Evolutionary conservation across 2,797 vertebrate genomes (phyloP).

Genomic region (Anabacerthia variegaticeps): DNA sequence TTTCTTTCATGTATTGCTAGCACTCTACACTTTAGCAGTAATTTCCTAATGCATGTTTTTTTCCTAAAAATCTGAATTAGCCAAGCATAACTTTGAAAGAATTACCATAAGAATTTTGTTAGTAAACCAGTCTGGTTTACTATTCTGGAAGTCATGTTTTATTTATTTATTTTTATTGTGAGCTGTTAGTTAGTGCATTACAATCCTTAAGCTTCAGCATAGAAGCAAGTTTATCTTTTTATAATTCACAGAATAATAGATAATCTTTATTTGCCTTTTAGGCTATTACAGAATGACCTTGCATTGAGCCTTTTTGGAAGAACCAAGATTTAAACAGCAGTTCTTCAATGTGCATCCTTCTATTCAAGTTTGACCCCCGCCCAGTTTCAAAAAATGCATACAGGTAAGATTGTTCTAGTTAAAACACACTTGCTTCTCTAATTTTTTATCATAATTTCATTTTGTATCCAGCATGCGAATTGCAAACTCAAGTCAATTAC

Average conservation of each 20-base stretch:
- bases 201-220: neutral
- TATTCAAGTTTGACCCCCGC: constrained; percentile 96
- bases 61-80: neutral
- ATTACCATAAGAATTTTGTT: neutral
- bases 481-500: neutral
- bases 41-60: neutral
- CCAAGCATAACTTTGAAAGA: neutral
- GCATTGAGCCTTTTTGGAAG: constrained; percentile 34
- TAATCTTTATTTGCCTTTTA: constrained; percentile 57
- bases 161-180: neutral
- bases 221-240: neutral
- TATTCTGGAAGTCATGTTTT: neutral
- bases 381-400: constrained; percentile 97
- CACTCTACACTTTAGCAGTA: neutral
- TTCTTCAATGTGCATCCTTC: constrained; percentile 95
- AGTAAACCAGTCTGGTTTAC: neutral
- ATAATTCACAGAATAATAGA: neutral
- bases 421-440: neutral
- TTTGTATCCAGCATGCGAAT: neutral
- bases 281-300: constrained; percentile 49
- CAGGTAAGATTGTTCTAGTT: constrained; percentile 81
- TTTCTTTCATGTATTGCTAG: neutral
- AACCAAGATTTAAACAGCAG: neutral
- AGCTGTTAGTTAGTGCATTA: neutral
- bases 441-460: neutral